phyloP scores from a whole-genome alignment of 2,113 vertebrate species.

The Onychostruthus taczanowskii region DNA sequence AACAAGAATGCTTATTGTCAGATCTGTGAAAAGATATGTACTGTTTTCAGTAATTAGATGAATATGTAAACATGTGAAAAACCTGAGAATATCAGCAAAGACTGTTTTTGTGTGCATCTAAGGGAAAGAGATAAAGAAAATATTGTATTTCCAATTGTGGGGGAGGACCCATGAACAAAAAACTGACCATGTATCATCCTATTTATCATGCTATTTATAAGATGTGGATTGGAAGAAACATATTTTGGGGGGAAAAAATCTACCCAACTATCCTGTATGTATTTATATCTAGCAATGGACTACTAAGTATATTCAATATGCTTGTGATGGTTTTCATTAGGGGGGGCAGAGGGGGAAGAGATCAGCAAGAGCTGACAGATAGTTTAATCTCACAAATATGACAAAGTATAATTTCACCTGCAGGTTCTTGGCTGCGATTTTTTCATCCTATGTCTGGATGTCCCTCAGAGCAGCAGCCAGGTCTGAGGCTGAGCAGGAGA shows the following conservation, averaged over 20 bases:
- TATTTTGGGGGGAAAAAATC: not conserved
- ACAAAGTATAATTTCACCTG: constrained; percentile 80
- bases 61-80: constrained; percentile 14
- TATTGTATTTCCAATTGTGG: not conserved
- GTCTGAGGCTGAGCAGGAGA: constrained; percentile 70
- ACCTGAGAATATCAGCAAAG: not conserved
- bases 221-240: not conserved
- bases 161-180: not conserved
- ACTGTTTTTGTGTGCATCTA: not conserved
- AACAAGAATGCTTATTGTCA: constrained; percentile 57
- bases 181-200: not conserved
- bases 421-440: constrained; percentile 82
- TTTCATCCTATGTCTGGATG: constrained; percentile 79
- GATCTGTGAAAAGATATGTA: not conserved
- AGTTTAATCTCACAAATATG: constrained; percentile 53
- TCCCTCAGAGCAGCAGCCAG: constrained; percentile 82
- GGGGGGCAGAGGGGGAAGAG: not conserved
- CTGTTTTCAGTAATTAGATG: not conserved
- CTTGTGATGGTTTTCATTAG: constrained; percentile 12
- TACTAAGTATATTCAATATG: constrained; percentile 14
- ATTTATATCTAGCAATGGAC: not conserved
- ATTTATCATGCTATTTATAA: not conserved
- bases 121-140: not conserved
- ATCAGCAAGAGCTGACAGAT: constrained; percentile 65
- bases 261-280: not conserved